Evolutionary conservation across 2,113 vertebrate genomes (phyloP), one percentile per base, ranked within the genome.

Genomic region (Galeopterus variegatus): DNA sequence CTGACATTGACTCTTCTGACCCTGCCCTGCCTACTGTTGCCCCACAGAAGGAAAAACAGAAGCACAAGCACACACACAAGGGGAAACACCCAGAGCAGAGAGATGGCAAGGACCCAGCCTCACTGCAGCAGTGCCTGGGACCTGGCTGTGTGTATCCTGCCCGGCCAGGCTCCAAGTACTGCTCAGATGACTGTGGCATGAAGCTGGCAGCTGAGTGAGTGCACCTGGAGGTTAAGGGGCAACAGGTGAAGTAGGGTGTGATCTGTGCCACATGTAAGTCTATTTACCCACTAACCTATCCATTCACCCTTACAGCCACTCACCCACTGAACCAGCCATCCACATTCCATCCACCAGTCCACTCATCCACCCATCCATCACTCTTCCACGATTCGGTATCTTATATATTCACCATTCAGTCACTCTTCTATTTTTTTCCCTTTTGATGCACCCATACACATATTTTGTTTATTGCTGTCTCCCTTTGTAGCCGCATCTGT

Each of bases 161-260:
- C 0, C 98, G 98, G 15, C 60, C 98, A 2, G 98, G 94, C 97
- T 99, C 99, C 77, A 99, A 99, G 98, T 99, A 99, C 98, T 99
- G 99, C 98, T 99, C 99, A 0, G 99, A 99, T 48, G 98, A 99
- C 97, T 99, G 99, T 45, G 99, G 99, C 95, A 99, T 99, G 99
- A 99, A 99, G 81, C 97, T 99, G 96, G 99, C 99, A 4, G 99
- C 99, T 97, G 99, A 99, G 99, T 99, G 98, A 98, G 98, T 93
- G 33, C 45, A 67, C 18, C 48, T 65, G 45, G n/a, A 85, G 28
- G 58, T 60, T 80, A 83, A 81, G 58, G 33, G 54, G 67, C 58
- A 67, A 24, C 36, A 41, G 1, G 1, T 41, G 15, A 72, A 72
- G 64, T 77, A 56, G 33, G 54, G 26, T 36, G 28, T 65, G n/a